phyloP scores from a whole-genome alignment of 1,140 invertebrate genomes.

The Globodera rostochiensis region DNA sequence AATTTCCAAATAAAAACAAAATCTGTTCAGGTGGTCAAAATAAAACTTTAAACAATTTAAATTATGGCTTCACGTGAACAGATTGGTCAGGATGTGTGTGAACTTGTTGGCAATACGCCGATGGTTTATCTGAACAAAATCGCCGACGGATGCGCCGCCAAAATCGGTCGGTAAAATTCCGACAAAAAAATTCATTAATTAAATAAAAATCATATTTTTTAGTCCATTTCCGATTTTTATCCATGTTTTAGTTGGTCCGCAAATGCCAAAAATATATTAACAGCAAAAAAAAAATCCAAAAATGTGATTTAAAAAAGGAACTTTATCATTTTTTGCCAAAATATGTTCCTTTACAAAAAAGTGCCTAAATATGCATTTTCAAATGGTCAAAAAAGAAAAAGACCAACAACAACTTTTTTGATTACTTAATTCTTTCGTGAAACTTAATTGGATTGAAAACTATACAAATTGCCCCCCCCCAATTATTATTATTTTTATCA shows the following conservation, averaged over 20 bases:
- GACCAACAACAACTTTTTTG: no score
- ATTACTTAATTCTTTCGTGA: background rate
- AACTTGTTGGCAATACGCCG: constrained; percentile 60
- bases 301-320: no score
- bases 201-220: background rate
- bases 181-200: background rate
- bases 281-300: no score
- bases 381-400: no score
- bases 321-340: no score
- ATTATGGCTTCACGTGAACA: constrained; percentile 51
- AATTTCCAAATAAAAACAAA: no score
- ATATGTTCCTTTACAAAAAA: no score
- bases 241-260: no score
- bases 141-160: constrained; percentile 48
- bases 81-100: constrained; percentile 55
- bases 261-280: no score
- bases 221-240: no score
- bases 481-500: background rate
- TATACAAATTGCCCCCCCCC: background rate
- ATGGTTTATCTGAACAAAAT: constrained; percentile 61
- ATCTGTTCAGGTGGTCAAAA: background rate
- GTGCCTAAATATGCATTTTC: no score
- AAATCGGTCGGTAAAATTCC: constrained; percentile 44
- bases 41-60: background rate
- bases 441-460: background rate